Conservation (phyloP, 2,113 vertebrate genomes). For the Zosterops japonicus region DNA sequence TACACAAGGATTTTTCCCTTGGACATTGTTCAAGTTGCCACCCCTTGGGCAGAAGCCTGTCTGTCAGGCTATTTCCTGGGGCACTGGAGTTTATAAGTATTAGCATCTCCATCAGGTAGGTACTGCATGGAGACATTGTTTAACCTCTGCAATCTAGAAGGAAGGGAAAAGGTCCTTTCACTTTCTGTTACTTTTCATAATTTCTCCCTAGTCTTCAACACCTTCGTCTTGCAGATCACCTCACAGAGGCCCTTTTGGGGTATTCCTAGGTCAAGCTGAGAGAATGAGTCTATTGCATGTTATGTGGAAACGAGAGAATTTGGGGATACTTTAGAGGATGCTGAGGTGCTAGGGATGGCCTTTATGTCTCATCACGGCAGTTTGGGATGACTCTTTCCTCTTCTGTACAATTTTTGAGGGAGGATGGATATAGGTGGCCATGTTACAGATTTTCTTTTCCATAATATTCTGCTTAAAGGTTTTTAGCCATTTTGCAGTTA, state of each 20-base stretch:
- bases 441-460: neutral
- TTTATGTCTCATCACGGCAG: neutral
- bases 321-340: neutral
- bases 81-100: neutral
- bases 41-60: neutral
- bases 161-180: neutral
- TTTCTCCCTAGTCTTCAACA: neutral
- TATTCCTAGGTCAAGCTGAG: neutral
- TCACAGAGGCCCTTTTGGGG: neutral
- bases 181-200: neutral
- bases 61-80: neutral
- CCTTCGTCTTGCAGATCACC: neutral
- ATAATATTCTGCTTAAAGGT: neutral
- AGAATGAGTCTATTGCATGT: neutral
- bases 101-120: constrained; percentile 1
- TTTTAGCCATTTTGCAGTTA: neutral
- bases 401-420: fast-evolving
- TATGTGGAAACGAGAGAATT: neutral
- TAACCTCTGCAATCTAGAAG: neutral
- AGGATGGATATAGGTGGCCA: neutral
- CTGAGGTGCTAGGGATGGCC: neutral
- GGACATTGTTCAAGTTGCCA: neutral
- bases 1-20: neutral
- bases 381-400: neutral
- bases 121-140: neutral